phyloP scores from a whole-genome alignment of 2,888 invertebrate species.

The Andrena dorsata region DNA sequence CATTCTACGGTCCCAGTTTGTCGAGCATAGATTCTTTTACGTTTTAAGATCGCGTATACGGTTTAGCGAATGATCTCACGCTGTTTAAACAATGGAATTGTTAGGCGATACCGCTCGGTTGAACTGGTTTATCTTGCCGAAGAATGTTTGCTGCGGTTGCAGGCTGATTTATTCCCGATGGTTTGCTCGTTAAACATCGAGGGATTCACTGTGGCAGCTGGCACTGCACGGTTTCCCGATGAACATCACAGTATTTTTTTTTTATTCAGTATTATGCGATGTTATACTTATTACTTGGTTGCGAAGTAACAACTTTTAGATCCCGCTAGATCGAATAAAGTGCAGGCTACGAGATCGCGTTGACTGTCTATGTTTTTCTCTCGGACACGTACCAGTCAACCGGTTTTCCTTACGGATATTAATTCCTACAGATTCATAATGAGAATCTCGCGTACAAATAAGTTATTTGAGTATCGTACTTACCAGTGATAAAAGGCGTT shows the following conservation, averaged over 20 bases:
- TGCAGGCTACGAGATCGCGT: conserved; percentile 5
- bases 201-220: background rate
- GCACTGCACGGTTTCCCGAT: background rate
- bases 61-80: conserved; percentile 45
- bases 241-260: background rate
- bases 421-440: conserved; percentile 21
- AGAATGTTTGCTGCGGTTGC: conserved; percentile 40
- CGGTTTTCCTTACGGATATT: conserved; percentile 28
- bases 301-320: background rate
- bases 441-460: background rate
- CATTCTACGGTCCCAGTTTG: background rate
- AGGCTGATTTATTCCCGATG: conserved; percentile 27
- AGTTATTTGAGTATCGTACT: conserved; percentile 38
- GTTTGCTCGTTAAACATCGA: conserved; percentile 23
- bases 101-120: conserved; percentile 20
- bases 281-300: background rate
- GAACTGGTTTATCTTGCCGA: conserved; percentile 15
- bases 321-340: conserved; percentile 34
- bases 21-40: background rate
- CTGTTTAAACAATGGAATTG: conserved; percentile 37
- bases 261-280: background rate
- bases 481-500: conserved; percentile 22
- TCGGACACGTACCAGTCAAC: background rate
- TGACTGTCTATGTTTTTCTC: background rate
- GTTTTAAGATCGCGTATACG: background rate